Evolutionary conservation across 37 sponge, comb jelly and placozoan species (phyloP).

Genomic region (Dysidea cf. avara): DNA sequence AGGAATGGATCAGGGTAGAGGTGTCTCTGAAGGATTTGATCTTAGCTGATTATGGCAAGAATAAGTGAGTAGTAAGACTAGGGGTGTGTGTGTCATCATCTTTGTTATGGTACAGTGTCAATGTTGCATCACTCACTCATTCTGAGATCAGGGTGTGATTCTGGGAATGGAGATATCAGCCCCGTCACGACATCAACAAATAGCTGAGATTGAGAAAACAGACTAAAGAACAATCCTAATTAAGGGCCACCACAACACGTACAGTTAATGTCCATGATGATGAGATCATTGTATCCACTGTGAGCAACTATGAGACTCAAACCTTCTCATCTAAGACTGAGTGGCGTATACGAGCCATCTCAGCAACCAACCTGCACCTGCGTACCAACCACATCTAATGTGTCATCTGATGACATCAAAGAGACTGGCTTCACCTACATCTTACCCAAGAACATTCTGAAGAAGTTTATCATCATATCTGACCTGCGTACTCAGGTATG

Average conservation of each 20-base stretch:
- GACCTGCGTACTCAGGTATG: slow-evolving; percentile 95
- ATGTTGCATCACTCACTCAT: slow-evolving; percentile 96
- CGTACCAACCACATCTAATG: slow-evolving; percentile 98
- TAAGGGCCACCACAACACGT: slow-evolving; percentile 97
- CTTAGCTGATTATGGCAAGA: slow-evolving; percentile 99
- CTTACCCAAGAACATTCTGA: slow-evolving; percentile 97
- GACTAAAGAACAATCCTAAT: slow-evolving; percentile 97
- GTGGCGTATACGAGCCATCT: slow-evolving; percentile 98
- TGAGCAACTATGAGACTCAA: slow-evolving; percentile 95
- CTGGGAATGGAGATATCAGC: slow-evolving; percentile 99
- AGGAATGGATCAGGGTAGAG: slow-evolving; percentile 98
- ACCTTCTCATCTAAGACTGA: slow-evolving; percentile 99
- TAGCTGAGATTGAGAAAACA: slow-evolving; percentile 99
- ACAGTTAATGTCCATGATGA: slow-evolving; percentile 98
- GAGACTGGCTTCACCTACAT: slow-evolving; percentile 99
- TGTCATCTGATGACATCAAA: slow-evolving; percentile 98
- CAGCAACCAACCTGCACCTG: slow-evolving; percentile 99
- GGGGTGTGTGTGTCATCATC: too few species aligned
- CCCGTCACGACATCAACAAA: slow-evolving; percentile 98
- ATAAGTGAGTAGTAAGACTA: slow-evolving; percentile 70
- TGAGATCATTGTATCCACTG: slow-evolving; percentile 96
- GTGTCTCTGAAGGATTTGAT: slow-evolving; percentile 97
- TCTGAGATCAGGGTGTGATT: slow-evolving; percentile 98
- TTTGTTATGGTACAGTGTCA: slow-evolving; percentile 63
- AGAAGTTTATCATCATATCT: slow-evolving; percentile 96